Percentiles rank a stretch among this genome's conserved stretches.
These are phyloP conservation scores for Indicator indicator DNA, from an alignment of 2,113 vertebrate genomes.

Conservation along the genomic window DNA sequence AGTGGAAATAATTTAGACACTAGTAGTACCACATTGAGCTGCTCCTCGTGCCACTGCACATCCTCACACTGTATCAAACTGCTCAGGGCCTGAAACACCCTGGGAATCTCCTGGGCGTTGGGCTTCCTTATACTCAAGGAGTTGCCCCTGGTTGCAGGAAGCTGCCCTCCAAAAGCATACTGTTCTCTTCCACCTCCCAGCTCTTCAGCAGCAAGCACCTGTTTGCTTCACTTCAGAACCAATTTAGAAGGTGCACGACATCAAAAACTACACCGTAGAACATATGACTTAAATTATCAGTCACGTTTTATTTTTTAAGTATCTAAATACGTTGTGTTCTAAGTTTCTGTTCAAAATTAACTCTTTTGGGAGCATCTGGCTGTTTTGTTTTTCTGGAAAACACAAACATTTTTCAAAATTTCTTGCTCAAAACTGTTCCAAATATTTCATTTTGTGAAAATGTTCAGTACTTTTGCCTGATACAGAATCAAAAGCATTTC, in stretches of 20 bases:
- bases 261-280: background rate
- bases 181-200: background rate
- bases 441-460: background rate
- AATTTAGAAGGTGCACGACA: background rate
- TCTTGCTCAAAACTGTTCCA: background rate
- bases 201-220: background rate
- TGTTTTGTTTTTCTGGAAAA: background rate
- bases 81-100: background rate
- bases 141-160: background rate
- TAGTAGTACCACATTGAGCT: background rate
- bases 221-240: background rate
- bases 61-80: background rate
- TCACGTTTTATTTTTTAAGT: slow-evolving; percentile 2
- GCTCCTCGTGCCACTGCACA: background rate
- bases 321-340: background rate
- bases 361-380: background rate
- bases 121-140: background rate
- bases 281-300: background rate
- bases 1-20: background rate
- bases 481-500: background rate
- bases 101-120: background rate
- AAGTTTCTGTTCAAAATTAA: background rate
- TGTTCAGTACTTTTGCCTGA: background rate
- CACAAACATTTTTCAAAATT: background rate
- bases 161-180: background rate